Percentiles rank a stretch among this genome's conserved stretches.
These are phyloP conservation scores for Sepiola atlantica DNA, from an alignment of 2,888 invertebrate genomes.

Conservation along the genomic window DNA sequence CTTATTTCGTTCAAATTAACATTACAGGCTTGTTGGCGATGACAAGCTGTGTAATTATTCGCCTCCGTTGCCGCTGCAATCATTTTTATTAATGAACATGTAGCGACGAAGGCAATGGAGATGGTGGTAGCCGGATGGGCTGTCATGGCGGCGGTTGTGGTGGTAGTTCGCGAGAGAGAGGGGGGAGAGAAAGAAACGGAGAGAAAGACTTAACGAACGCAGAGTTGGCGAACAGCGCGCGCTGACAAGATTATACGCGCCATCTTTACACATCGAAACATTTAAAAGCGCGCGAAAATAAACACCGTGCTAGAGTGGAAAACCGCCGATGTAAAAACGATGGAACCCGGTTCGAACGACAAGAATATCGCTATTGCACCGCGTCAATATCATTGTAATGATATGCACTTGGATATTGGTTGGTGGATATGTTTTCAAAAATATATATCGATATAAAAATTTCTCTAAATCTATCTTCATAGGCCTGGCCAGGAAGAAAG, in stretches of 20 bases:
- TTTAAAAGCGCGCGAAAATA: neutral
- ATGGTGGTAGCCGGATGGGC: neutral
- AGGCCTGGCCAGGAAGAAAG: no score
- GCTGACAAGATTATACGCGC: neutral
- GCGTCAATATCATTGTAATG: no score
- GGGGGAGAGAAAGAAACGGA: no score
- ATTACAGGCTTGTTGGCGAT: conserved; percentile 32
- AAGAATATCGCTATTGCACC: no score
- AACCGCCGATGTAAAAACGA: neutral
- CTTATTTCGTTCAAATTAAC: conserved; percentile 21
- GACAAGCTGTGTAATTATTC: conserved; percentile 32
- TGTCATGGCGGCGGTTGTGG: neutral
- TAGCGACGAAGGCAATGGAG: neutral
- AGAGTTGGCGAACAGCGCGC: neutral
- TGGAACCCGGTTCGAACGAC: no score
- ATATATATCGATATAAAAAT: no score
- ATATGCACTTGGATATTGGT: no score
- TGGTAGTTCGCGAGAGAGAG: no score
- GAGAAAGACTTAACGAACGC: neutral
- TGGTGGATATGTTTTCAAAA: no score
- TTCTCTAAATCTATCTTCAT: no score
- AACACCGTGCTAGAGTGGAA: neutral
- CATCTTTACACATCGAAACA: neutral
- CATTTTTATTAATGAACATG: neutral
- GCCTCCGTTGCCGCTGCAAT: neutral